Evolutionary conservation across 2,888 invertebrate species (phyloP).

Genomic region (Tachystola acroxantha): DNA sequence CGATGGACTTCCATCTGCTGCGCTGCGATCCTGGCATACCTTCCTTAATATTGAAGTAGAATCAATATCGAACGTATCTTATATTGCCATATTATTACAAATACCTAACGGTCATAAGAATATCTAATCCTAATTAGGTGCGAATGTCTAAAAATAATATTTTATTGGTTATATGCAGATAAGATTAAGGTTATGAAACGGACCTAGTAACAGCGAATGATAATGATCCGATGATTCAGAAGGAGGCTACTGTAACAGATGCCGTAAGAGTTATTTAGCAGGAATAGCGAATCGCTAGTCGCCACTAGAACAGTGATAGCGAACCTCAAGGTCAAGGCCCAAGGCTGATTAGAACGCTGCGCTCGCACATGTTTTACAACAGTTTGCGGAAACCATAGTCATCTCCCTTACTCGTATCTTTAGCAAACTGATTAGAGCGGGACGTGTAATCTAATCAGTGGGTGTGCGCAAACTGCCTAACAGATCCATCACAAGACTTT

Average conservation of each 20-base stretch:
- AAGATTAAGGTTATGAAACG: no score
- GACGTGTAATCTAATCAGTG: constrained; percentile 20
- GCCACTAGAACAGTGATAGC: constrained; percentile 40
- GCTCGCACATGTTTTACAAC: constrained; percentile 28
- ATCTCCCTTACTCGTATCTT: constrained; percentile 35
- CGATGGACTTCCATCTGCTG: no score
- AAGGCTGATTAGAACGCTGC: constrained; percentile 53
- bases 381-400: constrained; percentile 23
- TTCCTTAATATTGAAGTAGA: no score
- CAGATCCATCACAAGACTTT: constrained; percentile 54
- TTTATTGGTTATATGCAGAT: no score
- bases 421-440: constrained; percentile 8
- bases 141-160: no score
- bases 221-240: neutral
- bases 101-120: no score
- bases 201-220: neutral
- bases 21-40: no score
- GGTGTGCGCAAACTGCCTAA: constrained; percentile 26
- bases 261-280: neutral
- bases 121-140: no score
- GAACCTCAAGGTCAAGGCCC: constrained; percentile 68
- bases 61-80: no score
- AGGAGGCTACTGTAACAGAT: constrained; percentile 2
- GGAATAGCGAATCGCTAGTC: constrained; percentile 44
- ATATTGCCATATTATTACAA: no score